These are phyloP conservation scores for Prenolepis imparis DNA, from an alignment of 2,888 invertebrate species.

Conservation along the genomic window DNA sequence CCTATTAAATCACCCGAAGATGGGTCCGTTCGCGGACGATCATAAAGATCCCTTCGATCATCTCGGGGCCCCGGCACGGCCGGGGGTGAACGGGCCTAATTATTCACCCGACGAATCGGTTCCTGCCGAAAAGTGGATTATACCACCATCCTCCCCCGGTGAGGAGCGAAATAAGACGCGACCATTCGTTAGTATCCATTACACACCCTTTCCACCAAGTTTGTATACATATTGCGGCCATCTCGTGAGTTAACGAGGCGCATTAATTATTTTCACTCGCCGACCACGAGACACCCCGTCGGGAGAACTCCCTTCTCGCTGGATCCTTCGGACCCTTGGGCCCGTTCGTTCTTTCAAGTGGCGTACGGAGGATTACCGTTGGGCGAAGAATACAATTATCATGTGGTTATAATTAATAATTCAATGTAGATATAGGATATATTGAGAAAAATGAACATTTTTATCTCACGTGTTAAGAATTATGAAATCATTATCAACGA, in stretches of 20 bases:
- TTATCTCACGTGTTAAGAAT: neutral
- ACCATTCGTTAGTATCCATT: conserved; percentile 65
- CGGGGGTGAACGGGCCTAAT: conserved; percentile 71
- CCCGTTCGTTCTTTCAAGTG: neutral
- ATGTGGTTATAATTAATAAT: conserved; percentile 11
- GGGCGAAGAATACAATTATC: neutral
- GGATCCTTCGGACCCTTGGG: conserved; percentile 19
- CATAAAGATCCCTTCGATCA: conserved; percentile 65
- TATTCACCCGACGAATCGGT: conserved; percentile 72
- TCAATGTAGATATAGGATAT: neutral
- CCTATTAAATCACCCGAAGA: conserved; percentile 43
- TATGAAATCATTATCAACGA: conserved; percentile 8
- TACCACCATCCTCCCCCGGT: conserved; percentile 62
- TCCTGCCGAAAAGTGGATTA: conserved; percentile 76
- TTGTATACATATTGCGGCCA: conserved; percentile 61
- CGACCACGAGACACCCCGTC: conserved; percentile 62
- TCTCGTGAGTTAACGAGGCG: conserved; percentile 66
- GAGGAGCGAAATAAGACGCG: conserved; percentile 58
- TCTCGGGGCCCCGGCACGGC: conserved; percentile 55
- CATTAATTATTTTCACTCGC: conserved; percentile 77
- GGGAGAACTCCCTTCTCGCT: conserved; percentile 53
- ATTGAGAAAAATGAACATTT: neutral
- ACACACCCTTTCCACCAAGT: conserved; percentile 59
- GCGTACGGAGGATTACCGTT: neutral
- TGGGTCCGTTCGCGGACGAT: conserved; percentile 28